A percentile compares a stretch with the other conserved stretches of the same genome.
These are phyloP conservation scores for Atta texana DNA, from an alignment of 1,140 invertebrate species.

Conservation along the genomic window DNA sequence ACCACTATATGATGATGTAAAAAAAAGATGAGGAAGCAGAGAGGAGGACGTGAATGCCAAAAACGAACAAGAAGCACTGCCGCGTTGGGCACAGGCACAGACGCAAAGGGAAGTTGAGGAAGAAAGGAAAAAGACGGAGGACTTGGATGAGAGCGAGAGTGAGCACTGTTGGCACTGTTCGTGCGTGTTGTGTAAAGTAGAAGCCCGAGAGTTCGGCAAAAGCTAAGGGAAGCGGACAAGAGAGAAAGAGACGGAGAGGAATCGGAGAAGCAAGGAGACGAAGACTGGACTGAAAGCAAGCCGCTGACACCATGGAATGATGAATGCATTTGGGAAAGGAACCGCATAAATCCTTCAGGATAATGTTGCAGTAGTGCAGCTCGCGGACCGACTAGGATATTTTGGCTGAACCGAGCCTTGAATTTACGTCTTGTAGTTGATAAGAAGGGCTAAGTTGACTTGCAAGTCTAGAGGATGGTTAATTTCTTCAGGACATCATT, in stretches of 20 bases:
- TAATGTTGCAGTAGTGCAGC: slow-evolving; percentile 57
- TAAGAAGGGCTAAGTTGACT: slow-evolving; percentile 30
- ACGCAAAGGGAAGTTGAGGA: not conserved
- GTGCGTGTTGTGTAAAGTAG: slow-evolving; percentile 55
- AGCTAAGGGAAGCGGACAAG: not conserved
- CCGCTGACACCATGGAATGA: slow-evolving; percentile 79
- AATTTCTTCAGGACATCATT: not conserved
- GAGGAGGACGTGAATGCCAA: slow-evolving; percentile 28
- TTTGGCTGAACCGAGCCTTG: slow-evolving; percentile 49
- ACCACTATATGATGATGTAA: slow-evolving; percentile 33
- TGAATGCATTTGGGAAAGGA: slow-evolving; percentile 79
- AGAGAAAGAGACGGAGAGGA: slow-evolving; percentile 9
- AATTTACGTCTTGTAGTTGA: slow-evolving; percentile 70
- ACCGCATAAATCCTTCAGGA: slow-evolving; percentile 75
- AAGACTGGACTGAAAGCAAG: slow-evolving; percentile 69
- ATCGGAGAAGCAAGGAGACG: slow-evolving; percentile 32
- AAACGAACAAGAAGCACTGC: slow-evolving; percentile 2
- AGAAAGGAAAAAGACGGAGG: not conserved
- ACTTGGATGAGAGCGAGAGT: slow-evolving; percentile 57
- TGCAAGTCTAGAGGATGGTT: not conserved
- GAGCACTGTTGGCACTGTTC: slow-evolving; percentile 25
- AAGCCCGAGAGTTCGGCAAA: slow-evolving; percentile 61
- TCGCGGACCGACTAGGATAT: slow-evolving; percentile 52
- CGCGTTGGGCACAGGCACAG: slow-evolving; percentile 4
- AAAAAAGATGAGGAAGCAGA: slow-evolving; percentile 33